Evolutionary conservation across 1,140 invertebrate genomes (phyloP).

Genomic region (Drosophila virilis): DNA sequence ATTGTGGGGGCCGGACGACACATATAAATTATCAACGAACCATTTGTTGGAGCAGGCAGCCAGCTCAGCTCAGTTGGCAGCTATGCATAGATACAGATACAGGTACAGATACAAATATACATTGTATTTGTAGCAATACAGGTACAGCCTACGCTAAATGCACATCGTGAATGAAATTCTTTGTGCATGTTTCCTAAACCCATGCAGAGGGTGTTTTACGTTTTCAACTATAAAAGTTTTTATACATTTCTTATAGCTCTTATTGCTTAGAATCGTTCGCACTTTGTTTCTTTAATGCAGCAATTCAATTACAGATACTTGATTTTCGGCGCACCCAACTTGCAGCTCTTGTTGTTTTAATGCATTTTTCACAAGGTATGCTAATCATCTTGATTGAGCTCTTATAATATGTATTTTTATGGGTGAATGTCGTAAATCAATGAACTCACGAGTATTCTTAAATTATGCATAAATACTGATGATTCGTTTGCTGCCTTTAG

Average conservation of each 20-base stretch:
- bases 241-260: no score
- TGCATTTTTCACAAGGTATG: slow-evolving; percentile 10
- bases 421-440: slow-evolving; percentile 29
- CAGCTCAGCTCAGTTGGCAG: slow-evolving; percentile 20
- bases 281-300: no score
- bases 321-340: no score
- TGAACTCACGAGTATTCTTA: slow-evolving; percentile 24
- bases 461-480: slow-evolving; percentile 13
- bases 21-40: slow-evolving; percentile 76
- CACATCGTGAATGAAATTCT: slow-evolving; percentile 64
- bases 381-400: slow-evolving; percentile 19
- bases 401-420: neutral
- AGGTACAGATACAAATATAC: slow-evolving; percentile 43
- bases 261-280: no score
- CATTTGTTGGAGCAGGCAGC: slow-evolving; percentile 38
- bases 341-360: neutral
- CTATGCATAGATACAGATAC: slow-evolving; percentile 47
- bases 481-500: slow-evolving; percentile 4
- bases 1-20: slow-evolving; percentile 81
- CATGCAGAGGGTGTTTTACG: slow-evolving; percentile 22
- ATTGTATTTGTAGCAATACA: slow-evolving; percentile 29
- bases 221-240: neutral
- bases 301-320: no score
- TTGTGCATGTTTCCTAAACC: slow-evolving; percentile 14
- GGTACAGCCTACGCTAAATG: slow-evolving; percentile 66